A percentile compares a stretch with the other conserved stretches of the same genome.
These are phyloP conservation scores for Lutjanus erythropterus DNA, from an alignment of 2,113 vertebrate species.

Conservation along the genomic window DNA sequence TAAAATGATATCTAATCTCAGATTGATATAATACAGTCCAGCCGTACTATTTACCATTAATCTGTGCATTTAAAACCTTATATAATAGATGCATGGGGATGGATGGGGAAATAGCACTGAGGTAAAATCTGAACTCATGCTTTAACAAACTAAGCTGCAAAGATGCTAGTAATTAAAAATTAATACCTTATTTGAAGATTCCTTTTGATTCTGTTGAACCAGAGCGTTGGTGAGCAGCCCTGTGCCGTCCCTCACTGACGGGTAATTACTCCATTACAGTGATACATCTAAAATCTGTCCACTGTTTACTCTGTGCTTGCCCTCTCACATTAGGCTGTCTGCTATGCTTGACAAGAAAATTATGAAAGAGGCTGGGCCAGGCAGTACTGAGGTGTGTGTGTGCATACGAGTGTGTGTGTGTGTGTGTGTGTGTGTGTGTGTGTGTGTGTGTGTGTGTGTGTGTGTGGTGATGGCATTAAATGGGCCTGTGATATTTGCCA, in stretches of 20 bases:
- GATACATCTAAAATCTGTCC: slow-evolving; percentile 57
- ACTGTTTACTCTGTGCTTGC: slow-evolving; percentile 65
- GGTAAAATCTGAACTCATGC: neutral
- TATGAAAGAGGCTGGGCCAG: slow-evolving; percentile 43
- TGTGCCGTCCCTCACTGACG: slow-evolving; percentile 28
- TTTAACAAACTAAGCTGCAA: slow-evolving; percentile 41
- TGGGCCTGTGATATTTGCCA: slow-evolving; percentile 37
- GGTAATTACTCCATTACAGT: slow-evolving; percentile 69
- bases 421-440: slow-evolving; percentile 17
- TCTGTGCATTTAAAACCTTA: neutral
- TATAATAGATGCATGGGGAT: neutral
- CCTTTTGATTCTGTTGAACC: slow-evolving; percentile 54
- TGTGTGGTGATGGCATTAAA: slow-evolving; percentile 44
- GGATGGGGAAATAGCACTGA: neutral
- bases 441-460: neutral
- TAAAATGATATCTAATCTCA: no score
- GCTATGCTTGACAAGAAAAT: slow-evolving; percentile 68
- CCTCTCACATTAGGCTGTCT: slow-evolving; percentile 60
- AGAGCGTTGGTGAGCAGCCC: slow-evolving; percentile 32
- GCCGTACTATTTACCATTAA: neutral
- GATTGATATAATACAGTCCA: no score
- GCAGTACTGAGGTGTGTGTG: neutral
- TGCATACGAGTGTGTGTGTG: neutral
- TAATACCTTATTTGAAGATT: slow-evolving; percentile 65
- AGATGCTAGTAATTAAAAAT: slow-evolving; percentile 55